A percentile compares a stretch with the other conserved stretches of the same genome.
Evolutionary conservation across 2,888 invertebrate species (phyloP).

Genomic region (Xanthia togata): DNA sequence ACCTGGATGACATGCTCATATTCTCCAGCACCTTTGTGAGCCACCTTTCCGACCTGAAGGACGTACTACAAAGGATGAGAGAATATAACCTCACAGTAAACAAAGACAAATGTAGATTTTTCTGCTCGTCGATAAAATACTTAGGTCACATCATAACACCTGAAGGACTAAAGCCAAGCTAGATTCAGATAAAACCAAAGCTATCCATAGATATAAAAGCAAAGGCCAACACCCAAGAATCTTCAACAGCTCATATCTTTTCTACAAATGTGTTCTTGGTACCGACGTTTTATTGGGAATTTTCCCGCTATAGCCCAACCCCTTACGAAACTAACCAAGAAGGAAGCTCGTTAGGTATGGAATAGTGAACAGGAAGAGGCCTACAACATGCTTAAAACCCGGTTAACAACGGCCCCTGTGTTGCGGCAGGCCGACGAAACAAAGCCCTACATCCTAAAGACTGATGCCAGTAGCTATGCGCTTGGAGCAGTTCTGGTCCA

Average conservation of each 20-base stretch:
- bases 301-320: conserved; percentile 55
- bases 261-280: conserved; percentile 61
- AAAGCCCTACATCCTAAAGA: not conserved
- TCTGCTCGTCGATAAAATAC: conserved; percentile 42
- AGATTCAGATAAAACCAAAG: conserved; percentile 54
- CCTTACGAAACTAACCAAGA: conserved; percentile 53
- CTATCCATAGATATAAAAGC: no score
- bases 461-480: not conserved
- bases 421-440: not conserved
- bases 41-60: conserved; percentile 12
- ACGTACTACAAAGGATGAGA: conserved; percentile 10
- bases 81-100: conserved; percentile 17
- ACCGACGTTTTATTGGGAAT: conserved; percentile 62
- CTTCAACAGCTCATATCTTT: conserved; percentile 34
- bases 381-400: conserved; percentile 27
- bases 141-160: conserved; percentile 56
- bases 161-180: conserved; percentile 45
- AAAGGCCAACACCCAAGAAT: conserved; percentile 35
- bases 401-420: not conserved
- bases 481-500: not conserved
- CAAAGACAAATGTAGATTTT: conserved; percentile 36
- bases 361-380: not conserved
- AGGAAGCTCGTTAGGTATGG: conserved; percentile 50
- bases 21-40: conserved; percentile 2
- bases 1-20: conserved; percentile 22